A percentile compares a stretch with the other conserved stretches of the same genome.
phyloP scores from a whole-genome alignment of 2,113 vertebrate genomes.

The Ovibos moschatus region DNA sequence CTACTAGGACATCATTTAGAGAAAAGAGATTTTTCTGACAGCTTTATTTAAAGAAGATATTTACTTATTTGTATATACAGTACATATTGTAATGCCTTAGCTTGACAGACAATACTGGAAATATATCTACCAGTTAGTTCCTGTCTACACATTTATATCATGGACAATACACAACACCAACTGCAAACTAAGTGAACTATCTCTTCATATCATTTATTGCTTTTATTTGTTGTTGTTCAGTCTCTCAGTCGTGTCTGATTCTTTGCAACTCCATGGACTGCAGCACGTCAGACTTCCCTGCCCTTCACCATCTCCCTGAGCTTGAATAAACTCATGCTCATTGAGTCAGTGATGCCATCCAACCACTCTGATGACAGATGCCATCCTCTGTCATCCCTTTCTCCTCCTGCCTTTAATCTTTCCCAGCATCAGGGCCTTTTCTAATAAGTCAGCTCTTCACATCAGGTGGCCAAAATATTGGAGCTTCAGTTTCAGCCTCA shows the following conservation, averaged over 20 bases:
- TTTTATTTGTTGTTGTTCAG: neutral
- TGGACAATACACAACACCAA: neutral
- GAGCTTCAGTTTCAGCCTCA: neutral
- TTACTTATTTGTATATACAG: neutral
- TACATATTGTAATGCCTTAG: neutral
- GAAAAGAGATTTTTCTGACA: neutral
- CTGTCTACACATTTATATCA: neutral
- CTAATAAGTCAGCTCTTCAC: neutral
- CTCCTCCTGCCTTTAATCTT: neutral
- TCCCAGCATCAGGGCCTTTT: neutral
- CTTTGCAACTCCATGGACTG: neutral
- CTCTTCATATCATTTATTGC: neutral
- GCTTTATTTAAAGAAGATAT: neutral
- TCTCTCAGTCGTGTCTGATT: neutral
- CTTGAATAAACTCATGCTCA: neutral
- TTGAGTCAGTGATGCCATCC: neutral
- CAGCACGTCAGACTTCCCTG: rapidly evolving
- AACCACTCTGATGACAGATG: neutral
- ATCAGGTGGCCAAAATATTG: neutral
- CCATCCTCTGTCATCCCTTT: neutral
- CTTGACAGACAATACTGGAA: neutral
- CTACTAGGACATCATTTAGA: neutral
- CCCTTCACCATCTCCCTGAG: neutral
- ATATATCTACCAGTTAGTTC: neutral
- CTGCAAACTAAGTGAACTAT: neutral